Evolutionary conservation across 2,797 vertebrate species (phyloP), one percentile per base, ranked within the genome.

Genomic region (Oceanodroma leucorhoa): DNA sequence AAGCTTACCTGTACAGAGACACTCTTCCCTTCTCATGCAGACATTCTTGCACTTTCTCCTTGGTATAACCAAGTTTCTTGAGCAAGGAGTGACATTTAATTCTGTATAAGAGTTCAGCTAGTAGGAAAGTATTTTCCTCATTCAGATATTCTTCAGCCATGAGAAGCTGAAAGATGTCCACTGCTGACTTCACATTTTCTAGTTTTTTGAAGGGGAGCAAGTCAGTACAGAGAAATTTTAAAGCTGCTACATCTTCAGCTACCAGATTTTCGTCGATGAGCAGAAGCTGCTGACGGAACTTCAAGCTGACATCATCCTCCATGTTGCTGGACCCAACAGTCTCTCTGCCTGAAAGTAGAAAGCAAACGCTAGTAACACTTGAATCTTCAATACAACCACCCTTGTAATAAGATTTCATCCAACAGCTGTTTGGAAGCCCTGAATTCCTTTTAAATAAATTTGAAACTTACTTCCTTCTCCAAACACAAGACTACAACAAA

Each of bases 161-260:
- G 6, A 98, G 97, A 50, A 93, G 87, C 11, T 81, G 21, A 71
- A 98, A 98, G 50, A 98, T 78, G 8, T 97, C 95, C 15, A 40
- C n/a, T 51, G 95, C 97, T n/a, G 96, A 94, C 34, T 66, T 38
- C 26, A 92, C 89, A 5, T 4, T 3, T 89, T 97, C 96, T 38
- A 98, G 89, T 61, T 87, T 96, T 87, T 32, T 95, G 29, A 54
- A 12, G 18, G 86, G 11, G n/a, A 98, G 41, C 7, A 96, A 87
- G 66, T 95, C 97, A 53, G 3, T 67, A 78, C 98, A 98, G 58
- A 98, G 97, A 94, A 98, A 98, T 96, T 97, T 98, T n/a, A 98
- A 77, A 72, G 87, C 78, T 66, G 94, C 96, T 73, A 98, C 88
- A 11, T 98, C 97, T 65, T 95, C 89, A 48, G 26, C 22, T 23